Percentiles rank a stretch among this genome's conserved stretches.
These are phyloP conservation scores for Corvus moneduloides DNA, from an alignment of 2,113 vertebrate genomes.

Conservation along the genomic window DNA sequence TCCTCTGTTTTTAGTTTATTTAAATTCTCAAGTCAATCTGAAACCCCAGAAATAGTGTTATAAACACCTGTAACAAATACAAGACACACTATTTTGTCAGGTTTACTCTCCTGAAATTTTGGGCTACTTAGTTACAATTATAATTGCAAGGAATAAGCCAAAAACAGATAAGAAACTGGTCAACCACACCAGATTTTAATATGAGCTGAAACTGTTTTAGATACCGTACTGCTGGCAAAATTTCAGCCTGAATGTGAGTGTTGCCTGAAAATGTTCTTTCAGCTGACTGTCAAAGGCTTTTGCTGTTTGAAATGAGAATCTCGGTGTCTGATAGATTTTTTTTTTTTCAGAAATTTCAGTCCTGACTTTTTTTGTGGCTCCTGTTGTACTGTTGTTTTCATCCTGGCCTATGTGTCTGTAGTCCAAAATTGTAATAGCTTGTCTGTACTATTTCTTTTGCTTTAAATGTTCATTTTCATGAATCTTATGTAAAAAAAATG, in stretches of 20 bases:
- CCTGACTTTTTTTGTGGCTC: background rate
- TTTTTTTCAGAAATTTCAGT: background rate
- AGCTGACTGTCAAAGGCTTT: background rate
- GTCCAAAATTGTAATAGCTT: background rate
- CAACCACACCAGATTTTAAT: background rate
- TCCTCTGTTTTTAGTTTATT: background rate
- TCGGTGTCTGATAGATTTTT: background rate
- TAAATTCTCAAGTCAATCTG: background rate
- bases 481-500: background rate
- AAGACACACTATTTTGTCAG: background rate
- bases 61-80: background rate
- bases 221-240: background rate
- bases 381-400: background rate
- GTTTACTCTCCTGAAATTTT: background rate
- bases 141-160: background rate
- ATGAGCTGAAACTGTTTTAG: background rate
- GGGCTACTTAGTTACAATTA: background rate
- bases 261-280: background rate
- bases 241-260: background rate
- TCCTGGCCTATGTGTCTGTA: background rate
- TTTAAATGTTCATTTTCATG: background rate
- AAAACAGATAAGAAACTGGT: background rate
- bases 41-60: background rate
- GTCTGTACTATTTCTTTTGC: background rate
- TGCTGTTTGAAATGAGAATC: background rate